Conservation (phyloP, 2,113 vertebrate species). For the Rhipidura dahli region DNA sequence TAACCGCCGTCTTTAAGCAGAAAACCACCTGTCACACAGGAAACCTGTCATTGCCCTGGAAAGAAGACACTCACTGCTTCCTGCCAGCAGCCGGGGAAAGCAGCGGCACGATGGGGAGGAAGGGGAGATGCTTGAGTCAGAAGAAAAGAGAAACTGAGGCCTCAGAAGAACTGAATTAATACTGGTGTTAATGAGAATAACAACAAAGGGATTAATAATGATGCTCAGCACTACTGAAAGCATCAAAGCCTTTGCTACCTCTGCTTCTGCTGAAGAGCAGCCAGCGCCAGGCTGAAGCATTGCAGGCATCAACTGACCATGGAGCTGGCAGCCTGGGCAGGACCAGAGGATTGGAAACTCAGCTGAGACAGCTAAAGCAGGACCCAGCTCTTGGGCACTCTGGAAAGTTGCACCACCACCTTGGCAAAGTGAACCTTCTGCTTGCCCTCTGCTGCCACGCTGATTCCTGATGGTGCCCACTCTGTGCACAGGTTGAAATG, state of each 20-base stretch:
- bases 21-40: conserved; percentile 83
- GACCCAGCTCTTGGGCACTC: neutral
- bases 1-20: conserved; percentile 59
- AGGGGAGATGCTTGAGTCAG: neutral
- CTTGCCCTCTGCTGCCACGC: fast-evolving
- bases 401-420: neutral
- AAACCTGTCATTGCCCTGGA: conserved; percentile 80
- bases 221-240: neutral
- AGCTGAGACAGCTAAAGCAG: neutral
- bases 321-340: neutral
- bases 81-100: conserved; percentile 72
- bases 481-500: fast-evolving
- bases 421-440: neutral
- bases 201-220: conserved; percentile 1
- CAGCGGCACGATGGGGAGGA: neutral
- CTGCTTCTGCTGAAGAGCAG: neutral
- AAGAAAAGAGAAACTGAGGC: conserved; percentile 43
- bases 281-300: neutral
- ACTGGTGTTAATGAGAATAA: conserved; percentile 37
- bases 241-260: neutral
- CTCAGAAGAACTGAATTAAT: conserved; percentile 30
- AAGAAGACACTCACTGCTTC: conserved; percentile 81
- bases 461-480: neutral
- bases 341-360: neutral
- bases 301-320: fast-evolving